Evolutionary conservation across 2,797 vertebrate species (phyloP), one percentile per base, ranked within the genome.

Genomic region (Acanthurus tractus): DNA sequence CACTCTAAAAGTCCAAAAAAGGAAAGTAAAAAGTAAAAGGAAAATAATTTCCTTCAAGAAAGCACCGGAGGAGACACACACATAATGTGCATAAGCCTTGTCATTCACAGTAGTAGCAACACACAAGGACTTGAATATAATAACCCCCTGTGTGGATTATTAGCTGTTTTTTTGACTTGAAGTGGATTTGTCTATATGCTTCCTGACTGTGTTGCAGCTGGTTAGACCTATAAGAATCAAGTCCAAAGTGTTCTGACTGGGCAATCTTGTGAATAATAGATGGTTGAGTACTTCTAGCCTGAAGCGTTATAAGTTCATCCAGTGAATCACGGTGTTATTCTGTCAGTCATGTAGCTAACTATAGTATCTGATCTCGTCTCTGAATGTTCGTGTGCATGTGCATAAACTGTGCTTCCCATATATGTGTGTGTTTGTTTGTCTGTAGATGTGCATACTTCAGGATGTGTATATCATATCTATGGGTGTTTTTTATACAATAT

Each of bases 191-290:
- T 79, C 52, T 58, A 17, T 52, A 52, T 38, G 14, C 59, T 64
- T 73, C 57, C 74, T 72, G 22, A 78, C 57, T 23, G 55, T 13
- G 34, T 44, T 69, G 72, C 72, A 69, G 70, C 78, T 74, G n/a
- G 52, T 83, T 38, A 11, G 67, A 81, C 52, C 63, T 65, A 66
- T 53, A 52, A 76, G 61, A 8, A 8, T 63, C n/a, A 64, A 57
- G 63, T 74, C 63, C 20, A 76, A 67, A 82, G 63, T 70, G 15
- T 65, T 86, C 84, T 59, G 62, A 84, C 76, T 57, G 54, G 70
- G 13, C 76, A 14, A 63, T 40, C 55, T n/a, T 49, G 40, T 93
- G 77, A 91, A 93, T 93, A 90, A 92, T 92, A 81, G 62, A 92
- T 91, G 77, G 4, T 3, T 42, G 34, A 64, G 70, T 76, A 66